Evolutionary conservation across 2,888 invertebrate genomes (phyloP).

Genomic region (Ypsolopha sequella): DNA sequence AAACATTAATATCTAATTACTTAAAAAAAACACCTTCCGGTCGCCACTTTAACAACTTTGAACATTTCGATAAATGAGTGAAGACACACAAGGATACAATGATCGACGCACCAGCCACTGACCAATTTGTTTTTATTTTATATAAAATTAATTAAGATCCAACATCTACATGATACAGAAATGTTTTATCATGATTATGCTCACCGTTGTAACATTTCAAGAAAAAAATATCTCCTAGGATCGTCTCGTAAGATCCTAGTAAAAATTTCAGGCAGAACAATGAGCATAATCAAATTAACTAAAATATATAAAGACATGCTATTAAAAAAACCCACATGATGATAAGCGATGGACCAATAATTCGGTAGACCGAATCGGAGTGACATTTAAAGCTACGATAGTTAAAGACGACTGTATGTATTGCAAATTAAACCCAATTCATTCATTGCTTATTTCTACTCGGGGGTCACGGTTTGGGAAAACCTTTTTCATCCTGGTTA

Average conservation of each 20-base stretch:
- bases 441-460: too few species aligned
- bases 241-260: slow-evolving; percentile 4
- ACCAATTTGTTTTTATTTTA: not conserved
- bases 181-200: not conserved
- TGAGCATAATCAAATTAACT: slow-evolving; percentile 35
- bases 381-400: slow-evolving; percentile 7
- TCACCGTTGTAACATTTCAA: not conserved
- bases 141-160: not conserved
- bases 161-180: not conserved
- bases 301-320: slow-evolving; percentile 40
- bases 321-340: slow-evolving; percentile 71
- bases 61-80: slow-evolving; percentile 39
- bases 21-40: not conserved
- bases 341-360: slow-evolving; percentile 43
- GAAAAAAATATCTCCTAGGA: slow-evolving; percentile 8
- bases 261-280: slow-evolving; percentile 18
- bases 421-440: not conserved
- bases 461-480: too few species aligned
- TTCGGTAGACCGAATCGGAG: slow-evolving; percentile 27
- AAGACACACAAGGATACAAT: slow-evolving; percentile 43
- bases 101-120: slow-evolving; percentile 29
- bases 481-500: too few species aligned
- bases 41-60: not conserved
- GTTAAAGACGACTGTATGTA: not conserved
- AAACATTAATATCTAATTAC: too few species aligned